Conservation (phyloP, 2,797 vertebrate genomes). For the Gadopsis marmoratus region DNA sequence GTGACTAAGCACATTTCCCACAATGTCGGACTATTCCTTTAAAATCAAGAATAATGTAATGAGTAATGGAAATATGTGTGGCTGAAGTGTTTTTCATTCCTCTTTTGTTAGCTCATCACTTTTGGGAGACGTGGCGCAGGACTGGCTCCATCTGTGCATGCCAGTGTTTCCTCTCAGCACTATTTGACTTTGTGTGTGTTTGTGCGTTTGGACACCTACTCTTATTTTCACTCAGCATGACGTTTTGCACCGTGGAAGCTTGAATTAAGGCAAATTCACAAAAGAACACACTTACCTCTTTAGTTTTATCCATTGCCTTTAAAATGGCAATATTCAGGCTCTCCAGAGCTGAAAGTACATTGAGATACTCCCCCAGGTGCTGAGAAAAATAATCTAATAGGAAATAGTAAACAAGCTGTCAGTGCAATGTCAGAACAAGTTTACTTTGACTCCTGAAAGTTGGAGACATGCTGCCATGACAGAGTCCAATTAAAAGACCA, state of each 20-base stretch:
- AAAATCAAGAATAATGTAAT: neutral
- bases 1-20: neutral
- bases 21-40: neutral
- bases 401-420: conserved; percentile 35
- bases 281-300: conserved; percentile 87
- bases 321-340: conserved; percentile 92
- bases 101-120: conserved; percentile 50
- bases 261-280: conserved; percentile 3
- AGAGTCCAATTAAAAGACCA: conserved; percentile 12
- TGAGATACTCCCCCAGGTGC: conserved; percentile 93
- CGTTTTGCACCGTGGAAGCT: neutral
- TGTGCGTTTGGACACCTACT: neutral
- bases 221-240: neutral
- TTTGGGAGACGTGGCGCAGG: conserved; percentile 32
- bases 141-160: conserved; percentile 48
- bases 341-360: conserved; percentile 94
- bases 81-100: conserved; percentile 5
- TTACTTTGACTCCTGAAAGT: neutral
- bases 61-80: conserved; percentile 27
- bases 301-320: conserved; percentile 97
- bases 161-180: conserved; percentile 33
- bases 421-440: conserved; percentile 15
- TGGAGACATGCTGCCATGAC: conserved; percentile 11
- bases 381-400: conserved; percentile 93
- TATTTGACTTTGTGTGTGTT: conserved; percentile 5